Percentiles rank a stretch among this genome's conserved stretches.
Conservation (phyloP, 1,140 invertebrate genomes). For the Gonatopus flavifemur region DNA sequence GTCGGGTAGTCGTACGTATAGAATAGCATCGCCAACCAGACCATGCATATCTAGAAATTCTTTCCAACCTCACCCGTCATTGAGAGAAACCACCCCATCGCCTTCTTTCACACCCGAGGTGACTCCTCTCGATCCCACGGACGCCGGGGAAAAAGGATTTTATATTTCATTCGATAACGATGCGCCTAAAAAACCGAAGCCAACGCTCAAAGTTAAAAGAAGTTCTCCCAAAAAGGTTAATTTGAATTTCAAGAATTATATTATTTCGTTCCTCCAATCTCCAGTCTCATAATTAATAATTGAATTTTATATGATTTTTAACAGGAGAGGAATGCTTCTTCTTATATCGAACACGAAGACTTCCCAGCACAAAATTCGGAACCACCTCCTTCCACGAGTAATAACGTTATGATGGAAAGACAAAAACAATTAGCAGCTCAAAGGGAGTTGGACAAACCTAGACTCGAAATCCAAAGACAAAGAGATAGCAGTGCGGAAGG, state of each 20-base stretch:
- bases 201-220: slow-evolving; percentile 75
- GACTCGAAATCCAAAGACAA: slow-evolving; percentile 53
- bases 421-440: slow-evolving; percentile 43
- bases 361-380: slow-evolving; percentile 42
- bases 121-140: slow-evolving; percentile 56
- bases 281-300: background rate
- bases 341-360: slow-evolving; percentile 49
- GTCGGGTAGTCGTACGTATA: slow-evolving; percentile 82
- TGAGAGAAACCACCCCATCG: slow-evolving; percentile 53
- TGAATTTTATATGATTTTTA: slow-evolving; percentile 2
- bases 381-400: slow-evolving; percentile 24
- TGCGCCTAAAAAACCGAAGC: slow-evolving; percentile 84
- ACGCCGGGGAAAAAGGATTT: slow-evolving; percentile 79
- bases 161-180: slow-evolving; percentile 92
- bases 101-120: slow-evolving; percentile 45
- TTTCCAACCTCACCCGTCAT: slow-evolving; percentile 64
- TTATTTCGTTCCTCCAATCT: background rate
- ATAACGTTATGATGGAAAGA: too few species aligned
- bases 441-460: slow-evolving; percentile 48
- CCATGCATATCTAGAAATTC: slow-evolving; percentile 72
- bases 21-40: slow-evolving; percentile 78
- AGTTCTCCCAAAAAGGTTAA: slow-evolving; percentile 76
- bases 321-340: slow-evolving; percentile 47
- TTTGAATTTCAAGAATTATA: too few species aligned
- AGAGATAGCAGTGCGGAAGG: slow-evolving; percentile 34